Evolutionary conservation across 1,140 invertebrate species (phyloP).

Genomic region (Drosophila rhopaloa): DNA sequence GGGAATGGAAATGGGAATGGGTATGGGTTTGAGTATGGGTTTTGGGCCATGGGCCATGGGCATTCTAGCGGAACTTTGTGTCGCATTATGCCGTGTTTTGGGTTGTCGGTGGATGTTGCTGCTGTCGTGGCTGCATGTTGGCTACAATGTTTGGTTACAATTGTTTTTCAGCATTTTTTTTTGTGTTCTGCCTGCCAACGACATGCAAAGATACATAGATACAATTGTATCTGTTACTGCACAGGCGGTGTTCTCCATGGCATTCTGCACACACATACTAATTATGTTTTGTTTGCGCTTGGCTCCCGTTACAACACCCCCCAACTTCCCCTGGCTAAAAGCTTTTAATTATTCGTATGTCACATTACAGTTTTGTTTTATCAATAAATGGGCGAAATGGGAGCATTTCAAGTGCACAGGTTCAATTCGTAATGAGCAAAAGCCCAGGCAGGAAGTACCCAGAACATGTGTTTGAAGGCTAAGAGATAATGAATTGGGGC

Average conservation of each 20-base stretch:
- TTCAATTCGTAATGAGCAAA: constrained; percentile 26
- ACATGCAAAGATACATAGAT: constrained; percentile 61
- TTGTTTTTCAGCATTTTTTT: constrained; percentile 53
- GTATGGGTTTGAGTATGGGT: constrained; percentile 11
- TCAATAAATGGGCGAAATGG: constrained; percentile 53
- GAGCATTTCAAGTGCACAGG: constrained; percentile 49
- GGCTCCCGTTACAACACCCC: constrained; percentile 40
- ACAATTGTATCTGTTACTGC: constrained; percentile 63
- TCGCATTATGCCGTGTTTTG: constrained; percentile 74
- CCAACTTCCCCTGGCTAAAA: not conserved
- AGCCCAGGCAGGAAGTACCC: not conserved
- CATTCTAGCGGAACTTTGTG: constrained; percentile 79
- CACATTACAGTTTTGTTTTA: constrained; percentile 53
- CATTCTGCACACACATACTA: constrained; percentile 27
- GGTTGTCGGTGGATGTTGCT: constrained; percentile 52
- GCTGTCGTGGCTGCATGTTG: constrained; percentile 77
- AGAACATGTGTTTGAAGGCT: constrained; percentile 4
- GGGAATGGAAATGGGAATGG: constrained; percentile 4
- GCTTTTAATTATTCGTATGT: constrained; percentile 65
- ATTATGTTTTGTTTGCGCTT: constrained; percentile 77
- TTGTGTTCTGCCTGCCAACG: constrained; percentile 37
- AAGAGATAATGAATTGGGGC: constrained; percentile 36
- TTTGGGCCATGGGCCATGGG: constrained; percentile 57
- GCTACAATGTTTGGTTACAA: constrained; percentile 71
- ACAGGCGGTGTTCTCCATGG: constrained; percentile 23